phyloP scores from a whole-genome alignment of 2,113 vertebrate genomes.

The Condylura cristata region DNA sequence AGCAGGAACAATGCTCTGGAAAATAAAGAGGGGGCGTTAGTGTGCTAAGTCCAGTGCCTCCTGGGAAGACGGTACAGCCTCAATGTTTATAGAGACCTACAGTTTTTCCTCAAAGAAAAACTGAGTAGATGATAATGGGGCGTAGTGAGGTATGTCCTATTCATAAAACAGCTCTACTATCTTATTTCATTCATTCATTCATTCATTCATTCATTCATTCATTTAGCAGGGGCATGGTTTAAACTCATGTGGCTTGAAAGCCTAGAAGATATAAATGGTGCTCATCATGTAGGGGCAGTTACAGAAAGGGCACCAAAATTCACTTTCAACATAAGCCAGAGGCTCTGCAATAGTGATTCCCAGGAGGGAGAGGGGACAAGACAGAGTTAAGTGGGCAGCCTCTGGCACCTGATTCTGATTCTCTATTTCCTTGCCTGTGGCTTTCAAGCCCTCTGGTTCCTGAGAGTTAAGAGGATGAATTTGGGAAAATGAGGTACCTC shows the following conservation, averaged over 20 bases:
- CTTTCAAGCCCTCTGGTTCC: too few species aligned
- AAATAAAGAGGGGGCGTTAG: constrained; percentile 64
- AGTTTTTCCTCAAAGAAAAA: neutral
- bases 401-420: neutral
- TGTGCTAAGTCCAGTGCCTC: neutral
- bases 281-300: neutral
- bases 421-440: neutral
- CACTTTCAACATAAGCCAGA: too few species aligned
- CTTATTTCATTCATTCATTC: neutral
- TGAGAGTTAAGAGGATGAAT: neutral
- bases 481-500: rapidly evolving
- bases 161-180: neutral
- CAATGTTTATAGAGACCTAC: neutral
- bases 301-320: neutral
- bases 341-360: too few species aligned
- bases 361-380: too few species aligned
- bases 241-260: neutral
- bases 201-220: too few species aligned
- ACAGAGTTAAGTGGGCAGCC: neutral
- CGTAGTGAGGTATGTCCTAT: neutral
- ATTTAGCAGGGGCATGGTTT: too few species aligned
- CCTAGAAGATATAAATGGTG: neutral
- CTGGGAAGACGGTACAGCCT: neutral
- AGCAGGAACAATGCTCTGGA: constrained; percentile 95
- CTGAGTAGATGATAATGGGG: neutral